A percentile compares a stretch with the other conserved stretches of the same genome.
Evolutionary conservation across 23 tunicate genomes (phyloP).

Genomic region (Styela clava): DNA sequence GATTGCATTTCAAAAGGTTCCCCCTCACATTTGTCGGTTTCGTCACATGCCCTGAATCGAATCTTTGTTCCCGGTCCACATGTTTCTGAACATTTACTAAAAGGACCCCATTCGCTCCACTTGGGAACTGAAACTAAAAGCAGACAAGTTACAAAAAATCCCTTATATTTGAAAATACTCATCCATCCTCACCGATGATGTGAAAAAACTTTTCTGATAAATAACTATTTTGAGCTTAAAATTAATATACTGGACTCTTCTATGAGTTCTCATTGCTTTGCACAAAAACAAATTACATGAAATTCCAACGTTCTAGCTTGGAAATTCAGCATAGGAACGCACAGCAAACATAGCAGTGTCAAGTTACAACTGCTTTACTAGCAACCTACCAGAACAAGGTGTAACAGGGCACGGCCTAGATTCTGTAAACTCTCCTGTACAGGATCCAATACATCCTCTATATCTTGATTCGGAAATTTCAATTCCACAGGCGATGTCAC

Average conservation of each 20-base stretch:
- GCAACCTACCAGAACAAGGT: background rate
- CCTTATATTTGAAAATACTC: too few relatives aligned
- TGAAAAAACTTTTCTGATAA: too few relatives aligned
- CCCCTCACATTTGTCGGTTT: background rate
- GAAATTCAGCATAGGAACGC: too few relatives aligned
- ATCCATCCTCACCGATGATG: too few relatives aligned
- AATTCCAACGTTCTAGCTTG: too few relatives aligned
- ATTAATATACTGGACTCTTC: too few relatives aligned
- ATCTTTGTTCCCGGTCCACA: background rate
- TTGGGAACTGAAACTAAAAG: background rate
- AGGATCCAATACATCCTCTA: background rate
- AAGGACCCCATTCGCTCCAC: background rate
- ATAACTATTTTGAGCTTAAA: too few relatives aligned
- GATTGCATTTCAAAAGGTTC: background rate
- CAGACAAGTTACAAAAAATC: too few relatives aligned
- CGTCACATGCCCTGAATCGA: background rate
- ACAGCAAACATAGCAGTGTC: too few relatives aligned
- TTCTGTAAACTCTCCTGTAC: background rate
- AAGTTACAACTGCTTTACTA: too few relatives aligned
- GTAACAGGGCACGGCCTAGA: background rate
- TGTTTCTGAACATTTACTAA: background rate
- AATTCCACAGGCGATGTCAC: background rate
- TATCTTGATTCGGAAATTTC: background rate
- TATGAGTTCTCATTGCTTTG: too few relatives aligned
- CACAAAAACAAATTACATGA: too few relatives aligned